Evolutionary conservation across 2,797 vertebrate genomes (phyloP).

Genomic region (Poeciliopsis infans): DNA sequence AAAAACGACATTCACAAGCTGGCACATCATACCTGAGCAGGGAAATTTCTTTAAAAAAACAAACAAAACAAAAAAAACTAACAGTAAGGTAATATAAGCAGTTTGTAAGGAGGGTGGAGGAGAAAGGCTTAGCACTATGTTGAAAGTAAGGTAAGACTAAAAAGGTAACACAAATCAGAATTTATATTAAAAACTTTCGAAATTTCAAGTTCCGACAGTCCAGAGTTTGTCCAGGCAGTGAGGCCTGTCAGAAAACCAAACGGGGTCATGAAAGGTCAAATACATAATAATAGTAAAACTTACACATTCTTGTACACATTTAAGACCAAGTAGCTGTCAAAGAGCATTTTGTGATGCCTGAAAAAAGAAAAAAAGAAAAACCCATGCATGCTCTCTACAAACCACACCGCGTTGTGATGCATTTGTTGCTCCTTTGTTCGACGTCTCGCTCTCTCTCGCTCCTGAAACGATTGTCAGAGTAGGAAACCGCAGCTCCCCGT

Average conservation of each 20-base stretch:
- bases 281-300: slow-evolving; percentile 78
- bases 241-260: slow-evolving; percentile 77
- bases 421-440: slow-evolving; percentile 47
- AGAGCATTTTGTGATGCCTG: slow-evolving; percentile 83
- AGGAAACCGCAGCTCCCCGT: slow-evolving; percentile 48
- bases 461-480: slow-evolving; percentile 65
- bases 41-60: slow-evolving; percentile 79
- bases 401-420: slow-evolving; percentile 55
- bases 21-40: slow-evolving; percentile 99
- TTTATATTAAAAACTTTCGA: slow-evolving; percentile 87
- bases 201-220: slow-evolving; percentile 95
- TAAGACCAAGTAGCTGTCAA: slow-evolving; percentile 98
- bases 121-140: slow-evolving; percentile 68
- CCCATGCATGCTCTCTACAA: slow-evolving; percentile 91
- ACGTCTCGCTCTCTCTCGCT: slow-evolving; percentile 21
- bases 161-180: slow-evolving; percentile 96
- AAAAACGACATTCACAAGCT: slow-evolving; percentile 92
- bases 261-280: slow-evolving; percentile 46
- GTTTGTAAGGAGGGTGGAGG: slow-evolving; percentile 76
- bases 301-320: slow-evolving; percentile 90
- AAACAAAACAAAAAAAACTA: slow-evolving; percentile 71
- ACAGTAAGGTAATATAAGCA: slow-evolving; percentile 94
- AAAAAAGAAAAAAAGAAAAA: slow-evolving; percentile 39
- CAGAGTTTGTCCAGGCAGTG: slow-evolving; percentile 86
- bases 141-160: slow-evolving; percentile 92